Evolutionary conservation across 2,797 vertebrate species (phyloP).

Genomic region (Galaxias olidus): DNA sequence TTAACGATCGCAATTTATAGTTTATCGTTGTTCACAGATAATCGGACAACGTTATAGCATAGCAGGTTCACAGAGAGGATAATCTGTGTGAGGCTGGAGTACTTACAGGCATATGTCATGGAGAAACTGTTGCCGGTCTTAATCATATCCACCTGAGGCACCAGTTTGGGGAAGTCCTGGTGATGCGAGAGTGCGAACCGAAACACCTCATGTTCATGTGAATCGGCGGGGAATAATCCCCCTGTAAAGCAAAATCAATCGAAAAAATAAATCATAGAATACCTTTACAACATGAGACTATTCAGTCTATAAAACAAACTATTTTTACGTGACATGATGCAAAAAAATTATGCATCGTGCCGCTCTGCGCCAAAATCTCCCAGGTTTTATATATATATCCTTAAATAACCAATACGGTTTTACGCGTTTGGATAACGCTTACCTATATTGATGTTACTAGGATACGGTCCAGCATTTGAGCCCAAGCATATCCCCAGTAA

Average conservation of each 20-base stretch:
- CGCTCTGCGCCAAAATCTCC: too few relatives aligned
- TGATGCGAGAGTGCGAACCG: conserved; percentile 95
- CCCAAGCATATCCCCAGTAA: conserved; percentile 97
- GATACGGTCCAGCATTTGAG: conserved; percentile 86
- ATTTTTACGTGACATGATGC: not conserved
- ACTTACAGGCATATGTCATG: conserved; percentile 99
- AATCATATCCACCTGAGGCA: conserved; percentile 99
- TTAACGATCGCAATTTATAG: not conserved
- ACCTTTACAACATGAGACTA: conserved; percentile 3
- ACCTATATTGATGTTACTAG: conserved; percentile 99
- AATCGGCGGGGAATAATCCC: conserved; percentile 96
- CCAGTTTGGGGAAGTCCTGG: conserved; percentile 97
- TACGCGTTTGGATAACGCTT: conserved; percentile 60
- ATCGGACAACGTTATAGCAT: too few relatives aligned
- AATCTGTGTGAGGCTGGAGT: not conserved
- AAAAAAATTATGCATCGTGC: not conserved
- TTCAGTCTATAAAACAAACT: not conserved
- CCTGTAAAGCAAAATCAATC: conserved; percentile 76
- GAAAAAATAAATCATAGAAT: conserved; percentile 37
- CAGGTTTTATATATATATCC: too few relatives aligned
- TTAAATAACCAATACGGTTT: too few relatives aligned
- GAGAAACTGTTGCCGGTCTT: conserved; percentile 98
- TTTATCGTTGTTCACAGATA: not conserved
- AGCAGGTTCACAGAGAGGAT: not conserved
- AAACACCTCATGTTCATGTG: conserved; percentile 99